Percentiles rank a stretch among this genome's conserved stretches.
Conservation (phyloP, 2,888 invertebrate species). For the Phasia obesa region DNA sequence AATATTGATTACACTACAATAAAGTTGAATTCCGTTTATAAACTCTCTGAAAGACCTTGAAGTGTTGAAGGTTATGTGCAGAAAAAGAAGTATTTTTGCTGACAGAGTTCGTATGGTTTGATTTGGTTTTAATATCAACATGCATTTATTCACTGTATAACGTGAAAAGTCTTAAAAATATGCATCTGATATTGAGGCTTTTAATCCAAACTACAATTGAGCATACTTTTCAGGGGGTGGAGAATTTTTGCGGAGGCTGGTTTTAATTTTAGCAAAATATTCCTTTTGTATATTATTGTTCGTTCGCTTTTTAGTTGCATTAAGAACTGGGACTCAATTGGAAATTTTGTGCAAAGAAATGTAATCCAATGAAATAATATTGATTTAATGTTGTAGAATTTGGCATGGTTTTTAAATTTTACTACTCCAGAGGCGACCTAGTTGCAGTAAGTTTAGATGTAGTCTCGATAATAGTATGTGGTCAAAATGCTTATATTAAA, state of each 20-base stretch:
- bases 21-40: constrained; percentile 28
- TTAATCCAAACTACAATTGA: constrained; percentile 19
- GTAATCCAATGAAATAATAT: background rate
- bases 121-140: constrained; percentile 17
- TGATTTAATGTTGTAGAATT: background rate
- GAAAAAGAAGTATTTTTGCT: background rate
- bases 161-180: constrained; percentile 1
- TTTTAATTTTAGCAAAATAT: background rate
- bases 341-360: background rate
- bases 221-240: constrained; percentile 8
- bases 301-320: background rate
- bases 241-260: background rate
- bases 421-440: too few relatives aligned
- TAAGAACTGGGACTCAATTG: background rate
- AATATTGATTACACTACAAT: constrained; percentile 17
- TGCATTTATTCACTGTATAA: background rate
- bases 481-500: too few relatives aligned
- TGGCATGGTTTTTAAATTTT: background rate
- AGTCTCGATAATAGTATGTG: too few relatives aligned
- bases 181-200: constrained; percentile 26
- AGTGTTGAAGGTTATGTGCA: background rate
- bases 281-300: constrained; percentile 7
- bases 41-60: background rate
- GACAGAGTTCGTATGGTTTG: background rate
- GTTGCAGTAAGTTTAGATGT: too few relatives aligned